These are phyloP conservation scores for Sporophila hypoxantha DNA, from an alignment of 2,113 vertebrate genomes.

Conservation along the genomic window DNA sequence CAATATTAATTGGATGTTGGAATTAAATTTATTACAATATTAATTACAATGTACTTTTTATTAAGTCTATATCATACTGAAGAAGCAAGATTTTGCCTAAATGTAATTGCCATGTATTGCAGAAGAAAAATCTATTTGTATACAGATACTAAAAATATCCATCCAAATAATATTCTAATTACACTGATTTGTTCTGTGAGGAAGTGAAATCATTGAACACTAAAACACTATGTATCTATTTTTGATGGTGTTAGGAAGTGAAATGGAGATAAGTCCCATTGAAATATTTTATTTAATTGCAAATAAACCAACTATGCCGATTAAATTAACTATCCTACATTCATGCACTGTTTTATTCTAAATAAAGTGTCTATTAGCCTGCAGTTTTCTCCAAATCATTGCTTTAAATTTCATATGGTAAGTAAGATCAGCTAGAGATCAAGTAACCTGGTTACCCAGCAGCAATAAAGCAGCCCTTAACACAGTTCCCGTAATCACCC, in stretches of 20 bases:
- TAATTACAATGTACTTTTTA: constrained; percentile 1
- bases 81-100: background rate
- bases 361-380: background rate
- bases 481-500: background rate
- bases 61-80: background rate
- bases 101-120: background rate
- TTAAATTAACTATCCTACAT: background rate
- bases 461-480: background rate
- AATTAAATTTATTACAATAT: background rate
- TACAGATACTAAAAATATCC: background rate
- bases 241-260: background rate
- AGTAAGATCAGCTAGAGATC: background rate
- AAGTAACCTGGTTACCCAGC: background rate
- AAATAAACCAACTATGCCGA: background rate
- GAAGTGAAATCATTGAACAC: background rate
- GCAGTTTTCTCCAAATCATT: background rate
- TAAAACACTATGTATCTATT: background rate
- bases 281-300: constrained; percentile 2
- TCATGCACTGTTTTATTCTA: background rate
- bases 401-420: background rate
- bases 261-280: background rate
- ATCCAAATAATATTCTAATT: background rate
- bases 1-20: background rate
- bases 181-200: background rate
- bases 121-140: constrained; percentile 11